Conservation (phyloP, 1,140 invertebrate species). For the Bradynema listronoti region DNA sequence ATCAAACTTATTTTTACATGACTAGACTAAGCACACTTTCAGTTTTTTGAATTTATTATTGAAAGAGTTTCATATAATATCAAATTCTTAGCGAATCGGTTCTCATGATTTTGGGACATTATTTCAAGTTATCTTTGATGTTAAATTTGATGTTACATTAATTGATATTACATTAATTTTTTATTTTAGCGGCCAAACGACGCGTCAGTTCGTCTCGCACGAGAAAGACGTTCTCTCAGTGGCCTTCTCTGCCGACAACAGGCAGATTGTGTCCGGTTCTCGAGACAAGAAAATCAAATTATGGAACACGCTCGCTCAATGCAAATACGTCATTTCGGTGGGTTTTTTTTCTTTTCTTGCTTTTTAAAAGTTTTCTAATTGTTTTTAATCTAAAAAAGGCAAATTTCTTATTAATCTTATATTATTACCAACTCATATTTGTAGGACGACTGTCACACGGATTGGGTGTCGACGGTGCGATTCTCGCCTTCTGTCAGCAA, state of each 20-base stretch:
- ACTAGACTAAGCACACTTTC: too few relatives aligned
- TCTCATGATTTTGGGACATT: too few relatives aligned
- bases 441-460: conserved; percentile 89
- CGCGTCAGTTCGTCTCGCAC: conserved; percentile 87
- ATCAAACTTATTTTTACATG: too few relatives aligned
- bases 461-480: conserved; percentile 97
- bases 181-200: conserved; percentile 62
- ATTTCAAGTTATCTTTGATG: too few relatives aligned
- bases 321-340: conserved; percentile 90
- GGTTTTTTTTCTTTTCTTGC: too few relatives aligned
- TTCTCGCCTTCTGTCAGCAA: conserved; percentile 97
- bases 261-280: conserved; percentile 98
- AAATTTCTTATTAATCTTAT: not conserved
- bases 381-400: conserved; percentile 12
- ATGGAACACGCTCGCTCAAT: conserved; percentile 98
- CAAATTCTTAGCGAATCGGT: too few relatives aligned
- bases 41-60: too few relatives aligned
- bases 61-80: too few relatives aligned
- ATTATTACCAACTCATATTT: not conserved
- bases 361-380: conserved; percentile 16
- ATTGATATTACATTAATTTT: too few relatives aligned
- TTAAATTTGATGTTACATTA: too few relatives aligned
- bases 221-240: conserved; percentile 98
- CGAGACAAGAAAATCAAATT: conserved; percentile 97
- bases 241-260: conserved; percentile 97